phyloP scores from a whole-genome alignment of 2,797 vertebrate genomes.

The Holocentrus rufus region DNA sequence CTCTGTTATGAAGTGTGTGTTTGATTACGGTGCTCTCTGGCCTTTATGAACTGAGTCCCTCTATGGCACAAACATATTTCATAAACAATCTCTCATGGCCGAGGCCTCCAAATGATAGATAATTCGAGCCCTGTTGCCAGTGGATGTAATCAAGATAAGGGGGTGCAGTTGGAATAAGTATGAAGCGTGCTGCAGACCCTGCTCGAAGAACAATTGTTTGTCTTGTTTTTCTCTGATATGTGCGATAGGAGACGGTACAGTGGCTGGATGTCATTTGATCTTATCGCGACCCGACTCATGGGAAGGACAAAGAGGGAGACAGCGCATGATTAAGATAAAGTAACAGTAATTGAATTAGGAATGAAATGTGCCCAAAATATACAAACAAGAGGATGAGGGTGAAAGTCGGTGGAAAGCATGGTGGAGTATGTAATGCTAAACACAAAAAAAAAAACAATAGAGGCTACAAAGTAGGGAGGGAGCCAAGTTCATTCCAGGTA shows the following conservation, averaged over 20 bases:
- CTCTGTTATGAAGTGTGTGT: conserved; percentile 50
- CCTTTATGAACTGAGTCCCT: conserved; percentile 47
- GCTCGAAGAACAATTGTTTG: conserved; percentile 31
- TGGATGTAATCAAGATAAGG: conserved; percentile 20
- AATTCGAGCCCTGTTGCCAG: background rate
- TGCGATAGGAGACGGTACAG: background rate
- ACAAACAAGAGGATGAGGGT: no score
- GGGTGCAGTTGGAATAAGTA: conserved; percentile 23
- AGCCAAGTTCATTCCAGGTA: no score
- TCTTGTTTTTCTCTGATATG: conserved; percentile 25
- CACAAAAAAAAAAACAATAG: no score
- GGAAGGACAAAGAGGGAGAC: no score
- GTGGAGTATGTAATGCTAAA: no score
- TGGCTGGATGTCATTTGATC: conserved; percentile 25
- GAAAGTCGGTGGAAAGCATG: background rate
- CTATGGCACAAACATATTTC: conserved; percentile 38
- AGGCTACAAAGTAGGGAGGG: no score
- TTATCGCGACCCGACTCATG: no score
- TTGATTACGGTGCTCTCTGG: conserved; percentile 37
- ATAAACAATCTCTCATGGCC: conserved; percentile 35
- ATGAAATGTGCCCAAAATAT: no score
- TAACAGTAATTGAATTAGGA: no score
- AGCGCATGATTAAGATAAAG: no score
- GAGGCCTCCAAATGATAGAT: conserved; percentile 17
- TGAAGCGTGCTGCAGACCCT: background rate